Percentiles rank a stretch among this genome's conserved stretches.
phyloP scores from a whole-genome alignment of 2,888 invertebrate species.

The Lordiphosa andalusiaca region DNA sequence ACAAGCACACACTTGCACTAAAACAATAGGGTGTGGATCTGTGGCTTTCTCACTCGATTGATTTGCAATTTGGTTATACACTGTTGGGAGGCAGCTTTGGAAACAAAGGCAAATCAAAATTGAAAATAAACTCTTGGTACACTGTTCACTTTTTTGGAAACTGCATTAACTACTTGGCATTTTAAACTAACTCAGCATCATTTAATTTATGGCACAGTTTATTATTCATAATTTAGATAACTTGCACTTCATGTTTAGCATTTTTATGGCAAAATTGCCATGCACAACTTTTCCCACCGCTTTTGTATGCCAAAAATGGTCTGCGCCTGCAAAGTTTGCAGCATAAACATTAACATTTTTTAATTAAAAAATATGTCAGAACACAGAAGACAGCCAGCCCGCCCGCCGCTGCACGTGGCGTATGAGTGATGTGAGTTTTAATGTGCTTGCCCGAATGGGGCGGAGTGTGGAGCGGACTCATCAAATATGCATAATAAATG shows the following conservation, averaged over 20 bases:
- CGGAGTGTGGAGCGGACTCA: constrained; percentile 1
- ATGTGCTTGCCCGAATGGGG: no score
- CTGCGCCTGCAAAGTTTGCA: constrained; percentile 14
- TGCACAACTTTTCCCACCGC: background rate
- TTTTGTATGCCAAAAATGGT: background rate
- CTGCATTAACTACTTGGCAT: no score
- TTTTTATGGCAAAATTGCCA: constrained; percentile 1
- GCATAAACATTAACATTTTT: constrained; percentile 60
- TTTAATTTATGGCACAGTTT: no score
- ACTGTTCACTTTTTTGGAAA: no score
- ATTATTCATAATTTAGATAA: no score
- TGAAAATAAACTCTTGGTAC: no score
- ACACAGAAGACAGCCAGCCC: constrained; percentile 6
- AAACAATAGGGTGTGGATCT: constrained; percentile 30
- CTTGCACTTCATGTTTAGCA: background rate
- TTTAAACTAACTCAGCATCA: no score
- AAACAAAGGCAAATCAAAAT: no score
- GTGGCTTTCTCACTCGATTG: constrained; percentile 58
- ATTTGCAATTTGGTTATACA: constrained; percentile 28
- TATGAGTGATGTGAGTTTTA: constrained; percentile 52
- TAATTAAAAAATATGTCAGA: constrained; percentile 55
- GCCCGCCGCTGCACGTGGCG: constrained; percentile 43
- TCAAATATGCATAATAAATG: constrained; percentile 41
- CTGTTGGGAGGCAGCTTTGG: no score
- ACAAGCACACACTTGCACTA: constrained; percentile 14